phyloP scores from a whole-genome alignment of 2,797 vertebrate species.

The Pantherophis alleghaniensis region DNA sequence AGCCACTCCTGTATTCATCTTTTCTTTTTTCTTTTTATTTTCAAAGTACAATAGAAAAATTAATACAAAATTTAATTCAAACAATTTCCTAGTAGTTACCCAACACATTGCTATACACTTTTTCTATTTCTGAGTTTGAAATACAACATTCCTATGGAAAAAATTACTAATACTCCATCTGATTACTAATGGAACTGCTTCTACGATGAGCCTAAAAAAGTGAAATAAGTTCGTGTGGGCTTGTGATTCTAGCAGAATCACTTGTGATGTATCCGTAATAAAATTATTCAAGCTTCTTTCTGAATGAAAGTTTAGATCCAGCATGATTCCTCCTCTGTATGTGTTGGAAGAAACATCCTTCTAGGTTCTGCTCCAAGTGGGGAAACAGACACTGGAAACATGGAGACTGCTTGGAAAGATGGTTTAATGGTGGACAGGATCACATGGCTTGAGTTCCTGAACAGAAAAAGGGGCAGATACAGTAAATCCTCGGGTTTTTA shows the following conservation, averaged over 20 bases:
- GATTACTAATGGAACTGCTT: neutral
- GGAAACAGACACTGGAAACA: no score
- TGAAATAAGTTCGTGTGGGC: no score
- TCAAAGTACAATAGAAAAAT: neutral
- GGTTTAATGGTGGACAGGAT: no score
- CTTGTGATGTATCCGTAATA: neutral
- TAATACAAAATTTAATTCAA: neutral
- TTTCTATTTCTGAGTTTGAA: neutral
- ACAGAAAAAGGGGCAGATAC: no score
- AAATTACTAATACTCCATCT: neutral
- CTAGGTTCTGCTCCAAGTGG: no score
- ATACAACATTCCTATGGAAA: neutral
- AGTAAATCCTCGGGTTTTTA: no score
- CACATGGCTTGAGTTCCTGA: no score
- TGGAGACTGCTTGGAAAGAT: no score
- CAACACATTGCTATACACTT: no score
- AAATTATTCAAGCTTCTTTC: neutral
- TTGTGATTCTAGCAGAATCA: neutral
- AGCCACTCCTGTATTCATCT: neutral
- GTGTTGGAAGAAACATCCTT: no score
- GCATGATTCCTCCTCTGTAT: neutral
- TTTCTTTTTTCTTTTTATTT: neutral
- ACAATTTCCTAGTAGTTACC: neutral
- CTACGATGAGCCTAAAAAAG: neutral
- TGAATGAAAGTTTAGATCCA: neutral